phyloP scores from a whole-genome alignment of 2,888 invertebrate genomes.

The Dicranocentrus wangi region DNA sequence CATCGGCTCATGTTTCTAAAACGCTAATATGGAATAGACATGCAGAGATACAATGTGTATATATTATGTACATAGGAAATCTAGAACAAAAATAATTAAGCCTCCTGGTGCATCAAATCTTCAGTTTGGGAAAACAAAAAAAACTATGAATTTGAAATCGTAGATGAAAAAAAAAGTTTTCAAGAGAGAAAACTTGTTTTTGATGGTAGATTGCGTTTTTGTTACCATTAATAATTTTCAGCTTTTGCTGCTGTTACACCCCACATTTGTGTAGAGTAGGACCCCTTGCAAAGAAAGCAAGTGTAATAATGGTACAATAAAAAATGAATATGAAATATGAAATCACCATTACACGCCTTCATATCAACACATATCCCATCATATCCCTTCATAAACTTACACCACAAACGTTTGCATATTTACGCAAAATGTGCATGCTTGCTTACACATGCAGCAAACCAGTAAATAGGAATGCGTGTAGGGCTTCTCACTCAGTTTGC shows the following conservation, averaged over 20 bases:
- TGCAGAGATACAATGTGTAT: too few relatives aligned
- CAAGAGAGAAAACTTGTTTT: conserved; percentile 60
- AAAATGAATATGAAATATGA: background rate
- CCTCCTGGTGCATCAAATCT: conserved; percentile 56
- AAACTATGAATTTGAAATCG: conserved; percentile 27
- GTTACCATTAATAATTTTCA: conserved; percentile 26
- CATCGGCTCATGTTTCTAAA: background rate
- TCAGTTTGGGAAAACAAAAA: conserved; percentile 48
- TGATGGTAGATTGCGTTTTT: conserved; percentile 55
- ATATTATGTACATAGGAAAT: conserved; percentile 11
- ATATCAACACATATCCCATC: background rate
- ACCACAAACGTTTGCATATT: background rate
- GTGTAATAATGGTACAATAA: background rate
- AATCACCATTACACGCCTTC: background rate
- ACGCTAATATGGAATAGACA: background rate
- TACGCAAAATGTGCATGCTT: background rate
- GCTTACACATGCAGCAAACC: background rate
- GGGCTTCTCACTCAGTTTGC: background rate
- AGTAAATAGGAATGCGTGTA: conserved; percentile 5
- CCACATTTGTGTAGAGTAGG: background rate
- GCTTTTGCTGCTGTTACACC: background rate
- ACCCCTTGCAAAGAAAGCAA: background rate
- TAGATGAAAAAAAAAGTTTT: conserved; percentile 17
- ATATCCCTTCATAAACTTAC: background rate
- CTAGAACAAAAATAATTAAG: conserved; percentile 60